Percentiles rank a stretch among this genome's conserved stretches.
Conservation (phyloP, 2,888 invertebrate genomes). For the Entomobrya multifasciata region DNA sequence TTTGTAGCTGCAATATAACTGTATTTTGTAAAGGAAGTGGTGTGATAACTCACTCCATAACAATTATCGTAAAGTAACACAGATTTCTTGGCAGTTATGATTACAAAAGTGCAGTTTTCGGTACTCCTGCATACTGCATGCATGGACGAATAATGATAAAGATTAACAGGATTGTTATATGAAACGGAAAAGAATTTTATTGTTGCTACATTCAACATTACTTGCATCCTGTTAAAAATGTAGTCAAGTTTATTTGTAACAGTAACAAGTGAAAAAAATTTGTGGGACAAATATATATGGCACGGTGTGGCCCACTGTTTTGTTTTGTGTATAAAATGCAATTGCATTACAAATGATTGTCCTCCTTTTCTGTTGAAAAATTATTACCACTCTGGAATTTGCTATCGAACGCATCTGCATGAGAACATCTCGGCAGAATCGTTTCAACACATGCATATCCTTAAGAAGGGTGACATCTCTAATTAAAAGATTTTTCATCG, state of each 20-base stretch:
- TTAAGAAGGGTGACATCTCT: no score
- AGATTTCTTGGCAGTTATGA: conserved; percentile 41
- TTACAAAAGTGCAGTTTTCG: conserved; percentile 15
- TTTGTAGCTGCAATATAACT: conserved; percentile 5
- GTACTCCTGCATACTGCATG: no score
- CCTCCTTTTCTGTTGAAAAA: conserved; percentile 4
- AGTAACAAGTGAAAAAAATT: no score
- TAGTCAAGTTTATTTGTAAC: no score
- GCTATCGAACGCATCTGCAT: neutral
- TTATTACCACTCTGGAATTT: conserved; percentile 19
- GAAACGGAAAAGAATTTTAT: conserved; percentile 24
- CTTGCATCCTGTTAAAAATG: conserved; percentile 9
- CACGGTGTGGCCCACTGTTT: no score
- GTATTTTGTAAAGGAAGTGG: conserved; percentile 4
- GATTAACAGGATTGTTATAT: conserved; percentile 6
- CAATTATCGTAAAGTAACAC: conserved; percentile 30
- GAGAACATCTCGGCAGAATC: neutral
- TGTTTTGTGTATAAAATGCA: no score
- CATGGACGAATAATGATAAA: conserved; percentile 5
- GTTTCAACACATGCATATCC: no score
- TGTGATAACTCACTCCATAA: conserved; percentile 41
- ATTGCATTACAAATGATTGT: conserved; percentile 1
- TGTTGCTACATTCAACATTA: no score
- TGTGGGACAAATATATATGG: no score
- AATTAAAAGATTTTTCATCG: no score